phyloP scores from a whole-genome alignment of 2,797 vertebrate species.

The Acanthiza pusilla region DNA sequence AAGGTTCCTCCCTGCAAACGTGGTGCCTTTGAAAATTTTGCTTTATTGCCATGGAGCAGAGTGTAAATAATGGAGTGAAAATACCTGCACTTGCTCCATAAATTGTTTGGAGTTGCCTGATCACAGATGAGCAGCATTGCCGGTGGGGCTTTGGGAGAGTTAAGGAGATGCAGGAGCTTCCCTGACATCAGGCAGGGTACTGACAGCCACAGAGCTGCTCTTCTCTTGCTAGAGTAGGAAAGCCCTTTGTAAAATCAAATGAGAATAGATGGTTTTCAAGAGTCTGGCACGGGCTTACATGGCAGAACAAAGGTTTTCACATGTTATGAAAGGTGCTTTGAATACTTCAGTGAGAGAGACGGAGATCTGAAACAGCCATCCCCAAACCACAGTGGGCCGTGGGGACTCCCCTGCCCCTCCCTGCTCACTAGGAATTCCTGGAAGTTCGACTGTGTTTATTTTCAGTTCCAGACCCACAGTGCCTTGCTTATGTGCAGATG shows the following conservation, averaged over 20 bases:
- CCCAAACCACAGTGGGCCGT: not conserved
- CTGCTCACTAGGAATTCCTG: not conserved
- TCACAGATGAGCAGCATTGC: rapidly evolving
- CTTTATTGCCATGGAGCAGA: not conserved
- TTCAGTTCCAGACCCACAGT: not conserved
- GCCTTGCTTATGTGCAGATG: not conserved
- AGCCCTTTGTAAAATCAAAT: not conserved
- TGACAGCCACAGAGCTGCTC: not conserved
- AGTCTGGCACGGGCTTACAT: rapidly evolving
- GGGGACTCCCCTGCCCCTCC: not conserved
- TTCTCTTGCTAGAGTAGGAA: not conserved
- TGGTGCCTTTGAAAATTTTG: not conserved
- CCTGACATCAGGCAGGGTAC: not conserved
- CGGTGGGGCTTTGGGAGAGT: not conserved
- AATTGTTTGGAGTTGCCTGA: not conserved
- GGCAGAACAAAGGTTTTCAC: not conserved
- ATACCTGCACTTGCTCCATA: not conserved
- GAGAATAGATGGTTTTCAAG: not conserved
- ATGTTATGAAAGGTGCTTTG: not conserved
- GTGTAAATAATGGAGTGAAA: not conserved
- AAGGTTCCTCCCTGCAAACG: not conserved
- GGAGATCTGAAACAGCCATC: not conserved
- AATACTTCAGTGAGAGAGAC: not conserved
- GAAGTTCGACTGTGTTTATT: not conserved
- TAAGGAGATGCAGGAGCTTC: not conserved